Percentiles rank a stretch among this genome's conserved stretches.
Evolutionary conservation across 2,113 vertebrate genomes (phyloP).

Genomic region (Neodon shergylaensis): DNA sequence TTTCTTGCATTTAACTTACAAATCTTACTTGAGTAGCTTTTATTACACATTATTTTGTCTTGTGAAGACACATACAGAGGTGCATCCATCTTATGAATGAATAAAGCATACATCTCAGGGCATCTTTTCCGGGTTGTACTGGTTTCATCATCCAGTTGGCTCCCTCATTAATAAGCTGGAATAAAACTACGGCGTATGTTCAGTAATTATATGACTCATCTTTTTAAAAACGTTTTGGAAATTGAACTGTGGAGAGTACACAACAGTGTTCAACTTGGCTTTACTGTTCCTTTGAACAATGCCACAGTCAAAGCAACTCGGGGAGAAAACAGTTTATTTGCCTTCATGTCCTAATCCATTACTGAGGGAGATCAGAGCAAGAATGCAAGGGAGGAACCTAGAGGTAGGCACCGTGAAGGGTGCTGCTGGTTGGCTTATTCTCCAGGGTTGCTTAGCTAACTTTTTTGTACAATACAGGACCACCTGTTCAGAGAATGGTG

Average conservation of each 20-base stretch:
- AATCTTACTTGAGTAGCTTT: slow-evolving; percentile 12
- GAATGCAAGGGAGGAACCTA: not conserved
- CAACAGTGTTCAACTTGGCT: not conserved
- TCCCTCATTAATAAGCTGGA: not conserved
- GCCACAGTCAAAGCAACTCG: not conserved
- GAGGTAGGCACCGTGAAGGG: not conserved
- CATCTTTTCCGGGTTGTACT: not conserved
- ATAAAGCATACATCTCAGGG: not conserved
- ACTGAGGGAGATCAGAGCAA: not conserved
- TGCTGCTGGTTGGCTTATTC: not conserved
- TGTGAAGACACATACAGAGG: slow-evolving; percentile 4
- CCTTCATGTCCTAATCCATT: not conserved
- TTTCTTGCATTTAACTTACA: not conserved
- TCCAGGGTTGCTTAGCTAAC: not conserved
- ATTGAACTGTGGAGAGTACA: not conserved
- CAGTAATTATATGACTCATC: not conserved
- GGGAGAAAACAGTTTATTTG: not conserved
- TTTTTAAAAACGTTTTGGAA: not conserved
- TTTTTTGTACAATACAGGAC: not conserved
- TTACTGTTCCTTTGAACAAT: no score
- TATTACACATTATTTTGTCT: slow-evolving; percentile 31
- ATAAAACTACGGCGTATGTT: not conserved
- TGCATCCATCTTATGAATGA: not conserved
- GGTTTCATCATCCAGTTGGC: not conserved
- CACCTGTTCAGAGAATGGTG: not conserved